Evolutionary conservation across 2,888 invertebrate species (phyloP), one percentile per base, ranked within the genome.

Genomic region (Phortica okadai): DNA sequence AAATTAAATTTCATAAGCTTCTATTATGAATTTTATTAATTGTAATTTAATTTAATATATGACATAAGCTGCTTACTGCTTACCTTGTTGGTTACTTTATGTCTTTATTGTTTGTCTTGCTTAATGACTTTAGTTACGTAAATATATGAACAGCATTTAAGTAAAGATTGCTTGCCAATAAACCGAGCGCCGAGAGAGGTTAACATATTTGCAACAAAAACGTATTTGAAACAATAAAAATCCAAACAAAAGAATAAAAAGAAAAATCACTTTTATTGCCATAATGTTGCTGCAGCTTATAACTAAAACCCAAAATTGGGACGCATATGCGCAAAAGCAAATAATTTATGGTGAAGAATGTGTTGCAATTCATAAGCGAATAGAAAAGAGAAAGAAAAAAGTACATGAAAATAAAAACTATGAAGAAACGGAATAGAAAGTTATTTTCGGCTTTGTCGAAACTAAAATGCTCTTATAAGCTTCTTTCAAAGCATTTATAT

Each of bases 1-100:
- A 75, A 74, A 77, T 85, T 82, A 83, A 87, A 85, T 88, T 69
- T 80, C 81, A 85, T 83, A 74, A 74, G 50, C 74, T 33, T n/a
- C n/a, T 74, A 21, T 74, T 64, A 64, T 74, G 62, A 64, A 77
- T 80, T 82, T 83, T 82, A 86, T 84, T 77, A 81, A 87, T 81
- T 80, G 81, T 79, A 78, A 80, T 85, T 88, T 86, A 83, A 86
- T 84, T 72, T 72, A 6, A 72, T 72, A 72, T 56, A 14, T 42
- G 16, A 66, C 33, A 33, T 33, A 33, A 33, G 33, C 33, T 5
- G 33, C 33, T 33, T 33, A 16, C 33, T 41, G 66, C 66, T 66
- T 41, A 66, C 21, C 66, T 41, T 14, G 14, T 11, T 7, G 10
- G 14, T 66, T 41, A 41, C 42, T 66, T n/a, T 66, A 21, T 10